These are phyloP conservation scores for Sebastes itinus DNA, from an alignment of 2,797 vertebrate genomes.

Conservation along the genomic window DNA sequence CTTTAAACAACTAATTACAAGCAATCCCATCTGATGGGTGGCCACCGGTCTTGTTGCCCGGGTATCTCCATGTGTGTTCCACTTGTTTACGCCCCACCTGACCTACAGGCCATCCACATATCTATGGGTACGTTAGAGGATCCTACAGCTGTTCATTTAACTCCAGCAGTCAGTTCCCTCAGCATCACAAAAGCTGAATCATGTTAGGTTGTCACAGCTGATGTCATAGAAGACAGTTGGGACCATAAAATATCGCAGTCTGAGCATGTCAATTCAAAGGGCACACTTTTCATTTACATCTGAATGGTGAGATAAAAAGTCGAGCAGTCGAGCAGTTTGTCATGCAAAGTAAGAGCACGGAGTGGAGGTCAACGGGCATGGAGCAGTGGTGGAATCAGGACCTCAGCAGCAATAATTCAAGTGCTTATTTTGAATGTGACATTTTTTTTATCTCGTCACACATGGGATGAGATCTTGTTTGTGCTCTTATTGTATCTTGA, in stretches of 20 bases:
- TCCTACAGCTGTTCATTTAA: conserved; percentile 57
- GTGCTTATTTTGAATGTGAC: not conserved
- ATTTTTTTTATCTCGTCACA: not conserved
- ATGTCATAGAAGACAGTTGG: conserved; percentile 46
- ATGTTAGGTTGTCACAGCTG: conserved; percentile 70
- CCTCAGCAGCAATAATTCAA: not conserved
- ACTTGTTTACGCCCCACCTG: conserved; percentile 57
- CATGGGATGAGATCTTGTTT: not conserved
- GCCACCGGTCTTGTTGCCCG: conserved; percentile 59
- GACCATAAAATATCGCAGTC: not conserved
- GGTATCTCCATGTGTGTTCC: conserved; percentile 67
- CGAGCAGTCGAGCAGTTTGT: conserved; percentile 23
- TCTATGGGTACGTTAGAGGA: conserved; percentile 53
- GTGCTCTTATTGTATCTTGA: not conserved
- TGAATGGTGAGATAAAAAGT: conserved; percentile 33
- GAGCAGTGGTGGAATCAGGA: not conserved
- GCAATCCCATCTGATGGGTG: conserved; percentile 72
- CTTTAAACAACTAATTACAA: conserved; percentile 81
- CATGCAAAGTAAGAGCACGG: conserved; percentile 26
- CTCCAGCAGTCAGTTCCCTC: not conserved
- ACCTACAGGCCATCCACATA: conserved; percentile 68
- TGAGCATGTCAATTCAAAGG: not conserved
- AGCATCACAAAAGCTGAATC: conserved; percentile 58
- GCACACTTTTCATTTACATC: conserved; percentile 46
- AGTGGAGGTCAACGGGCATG: conserved; percentile 20